Conservation (phyloP, 2,888 invertebrate species). For the Eucera pruinosa region DNA sequence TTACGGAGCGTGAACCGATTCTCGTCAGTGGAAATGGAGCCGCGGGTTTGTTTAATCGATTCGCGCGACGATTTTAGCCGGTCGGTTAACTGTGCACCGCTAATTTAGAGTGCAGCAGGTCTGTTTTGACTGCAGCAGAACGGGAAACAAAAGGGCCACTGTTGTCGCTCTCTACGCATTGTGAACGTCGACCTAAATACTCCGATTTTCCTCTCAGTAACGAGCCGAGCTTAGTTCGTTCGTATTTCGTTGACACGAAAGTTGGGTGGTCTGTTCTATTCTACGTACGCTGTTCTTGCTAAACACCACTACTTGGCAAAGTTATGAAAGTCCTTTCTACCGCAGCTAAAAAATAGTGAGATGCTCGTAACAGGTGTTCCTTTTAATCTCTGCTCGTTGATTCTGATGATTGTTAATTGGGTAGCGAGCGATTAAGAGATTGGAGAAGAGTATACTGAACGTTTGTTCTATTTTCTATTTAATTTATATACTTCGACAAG, state of each 20-base stretch:
- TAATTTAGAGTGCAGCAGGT: slow-evolving; percentile 46
- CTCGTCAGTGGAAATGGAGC: not conserved
- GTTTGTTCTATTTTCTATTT: not conserved
- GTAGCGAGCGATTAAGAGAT: not conserved
- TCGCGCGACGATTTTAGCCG: slow-evolving; percentile 23
- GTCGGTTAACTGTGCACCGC: slow-evolving; percentile 19
- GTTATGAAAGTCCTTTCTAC: not conserved
- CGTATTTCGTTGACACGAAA: slow-evolving; percentile 33
- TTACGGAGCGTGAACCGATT: slow-evolving; percentile 2
- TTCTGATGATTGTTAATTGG: too few species aligned
- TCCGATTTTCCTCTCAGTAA: slow-evolving; percentile 40
- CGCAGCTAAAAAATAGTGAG: not conserved
- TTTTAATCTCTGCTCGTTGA: not conserved
- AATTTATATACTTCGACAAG: too few species aligned
- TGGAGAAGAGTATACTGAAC: not conserved
- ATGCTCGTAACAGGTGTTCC: not conserved
- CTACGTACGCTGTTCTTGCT: slow-evolving; percentile 2
- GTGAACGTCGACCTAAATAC: slow-evolving; percentile 55
- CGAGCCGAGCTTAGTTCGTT: slow-evolving; percentile 23
- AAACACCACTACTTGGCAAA: slow-evolving; percentile 2
- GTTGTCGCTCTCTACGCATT: slow-evolving; percentile 37
- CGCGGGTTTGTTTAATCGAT: slow-evolving; percentile 33
- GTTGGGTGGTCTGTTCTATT: slow-evolving; percentile 35
- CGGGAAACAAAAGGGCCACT: slow-evolving; percentile 45
- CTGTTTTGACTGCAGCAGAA: slow-evolving; percentile 46